These are phyloP conservation scores for Muntiacus muntjak DNA, from an alignment of 2,113 vertebrate genomes.

Conservation along the genomic window DNA sequence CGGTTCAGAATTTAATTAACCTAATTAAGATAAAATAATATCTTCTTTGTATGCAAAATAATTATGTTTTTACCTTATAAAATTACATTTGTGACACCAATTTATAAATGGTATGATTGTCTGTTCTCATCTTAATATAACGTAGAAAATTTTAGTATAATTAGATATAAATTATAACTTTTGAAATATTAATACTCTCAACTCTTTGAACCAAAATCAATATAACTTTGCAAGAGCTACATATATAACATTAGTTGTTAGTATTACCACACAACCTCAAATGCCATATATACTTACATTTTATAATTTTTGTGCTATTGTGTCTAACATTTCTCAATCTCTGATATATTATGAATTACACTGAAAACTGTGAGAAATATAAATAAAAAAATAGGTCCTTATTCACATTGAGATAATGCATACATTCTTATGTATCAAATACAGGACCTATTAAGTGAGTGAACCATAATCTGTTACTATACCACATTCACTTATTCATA, in stretches of 20 bases:
- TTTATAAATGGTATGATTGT: slow-evolving; percentile 33
- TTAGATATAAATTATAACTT: slow-evolving; percentile 2
- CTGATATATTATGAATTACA: not conserved
- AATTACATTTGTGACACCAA: not conserved
- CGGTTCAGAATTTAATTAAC: slow-evolving; percentile 50
- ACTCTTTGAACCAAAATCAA: slow-evolving; percentile 11
- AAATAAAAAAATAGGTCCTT: not conserved
- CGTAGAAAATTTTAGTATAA: slow-evolving; percentile 20
- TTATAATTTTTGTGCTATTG: not conserved
- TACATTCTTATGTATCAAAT: not conserved
- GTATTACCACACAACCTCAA: not conserved
- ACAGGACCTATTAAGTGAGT: not conserved
- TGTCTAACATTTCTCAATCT: not conserved
- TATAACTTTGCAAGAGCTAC: not conserved
- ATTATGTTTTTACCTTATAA: slow-evolving; percentile 44
- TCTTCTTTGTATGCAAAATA: slow-evolving; percentile 49
- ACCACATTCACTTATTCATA: not conserved
- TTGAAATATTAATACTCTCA: slow-evolving; percentile 47
- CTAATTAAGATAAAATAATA: slow-evolving; percentile 61
- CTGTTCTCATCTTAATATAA: slow-evolving; percentile 16
- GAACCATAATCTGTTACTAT: not conserved
- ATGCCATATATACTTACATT: not conserved
- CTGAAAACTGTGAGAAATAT: not conserved
- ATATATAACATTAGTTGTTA: not conserved
- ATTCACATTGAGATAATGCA: not conserved